Evolutionary conservation across 2,113 vertebrate species (phyloP), one percentile per base, ranked within the genome.

Genomic region (Pongo pygmaeus): DNA sequence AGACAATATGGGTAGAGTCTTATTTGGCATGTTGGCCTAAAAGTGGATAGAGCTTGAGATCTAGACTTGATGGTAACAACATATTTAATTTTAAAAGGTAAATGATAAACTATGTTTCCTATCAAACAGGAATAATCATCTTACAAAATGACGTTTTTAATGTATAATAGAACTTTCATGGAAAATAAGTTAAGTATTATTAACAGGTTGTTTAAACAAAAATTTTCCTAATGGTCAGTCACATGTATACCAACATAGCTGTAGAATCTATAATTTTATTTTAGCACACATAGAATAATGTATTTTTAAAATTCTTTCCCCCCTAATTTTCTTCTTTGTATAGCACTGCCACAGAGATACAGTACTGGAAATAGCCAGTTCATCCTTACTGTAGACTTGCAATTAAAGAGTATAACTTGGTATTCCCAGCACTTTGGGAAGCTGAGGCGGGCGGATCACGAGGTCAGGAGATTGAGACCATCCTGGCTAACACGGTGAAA

Each of bases 361-460:
- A 86, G 30, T 85, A 0, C 32, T 78, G 32, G n/a, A 96, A 96
- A 97, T 87, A 94, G 23, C 59, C 14, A 74, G 23, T 77, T 94
- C 64, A 74, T 96, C 64, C 94, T 96, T 92, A 67, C 30, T 92
- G 46, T 38, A 87, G 85, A 80, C 16, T 69, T 97, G 93, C 96
- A 70, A 96, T 94, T 97, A 97, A 96, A 96, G 92, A 87, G 67
- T 72, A 61, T 95, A 83, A 89, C 61, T 91, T 92, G 17, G 52
- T 55, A 55, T 7, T 55, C 52, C 52, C 52, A 55, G 52, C 52
- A 85, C 57, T 93, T 92, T 89, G 89, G 96, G 96, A 59, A 30
- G 75, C 52, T 6, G 18, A 20, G 52, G 18, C 6, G 0, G 52
- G 18, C 2, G 18, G 52, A 55, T 20, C 52, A 20, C 2, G 52